A percentile compares a stretch with the other conserved stretches of the same genome.
Conservation (phyloP, 2,888 invertebrate genomes). For the Dusona sp. region DNA sequence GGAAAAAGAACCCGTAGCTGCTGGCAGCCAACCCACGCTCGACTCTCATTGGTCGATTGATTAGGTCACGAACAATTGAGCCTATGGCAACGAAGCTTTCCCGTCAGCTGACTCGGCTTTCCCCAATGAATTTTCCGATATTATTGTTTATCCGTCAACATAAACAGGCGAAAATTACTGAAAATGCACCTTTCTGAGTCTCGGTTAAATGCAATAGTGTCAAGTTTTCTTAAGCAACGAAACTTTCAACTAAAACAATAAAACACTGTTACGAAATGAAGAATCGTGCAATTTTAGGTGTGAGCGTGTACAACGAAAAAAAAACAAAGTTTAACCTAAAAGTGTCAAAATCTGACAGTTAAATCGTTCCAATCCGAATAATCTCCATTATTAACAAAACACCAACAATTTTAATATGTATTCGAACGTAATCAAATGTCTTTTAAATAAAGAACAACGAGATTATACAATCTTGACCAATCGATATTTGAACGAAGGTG, state of each 20-base stretch:
- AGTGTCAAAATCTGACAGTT: conserved; percentile 47
- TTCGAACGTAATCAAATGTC: not conserved
- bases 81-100: conserved; percentile 12
- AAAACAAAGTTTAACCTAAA: conserved; percentile 39
- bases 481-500: conserved; percentile 30
- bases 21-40: not conserved
- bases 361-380: not conserved
- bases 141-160: conserved; percentile 28
- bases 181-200: conserved; percentile 23
- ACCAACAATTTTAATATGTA: conserved; percentile 1
- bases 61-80: not conserved
- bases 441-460: not conserved
- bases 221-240: conserved; percentile 3
- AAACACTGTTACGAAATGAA: conserved; percentile 2
- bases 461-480: conserved; percentile 1
- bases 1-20: conserved; percentile 5
- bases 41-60: conserved; percentile 31
- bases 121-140: conserved; percentile 23
- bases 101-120: conserved; percentile 30
- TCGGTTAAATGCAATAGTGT: conserved; percentile 7
- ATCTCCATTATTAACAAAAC: not conserved
- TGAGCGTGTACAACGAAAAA: conserved; percentile 27
- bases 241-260: not conserved
- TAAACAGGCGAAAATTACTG: conserved; percentile 21
- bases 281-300: not conserved